These are phyloP conservation scores for Myotis myotis DNA, from an alignment of 2,797 vertebrate genomes.

Conservation along the genomic window DNA sequence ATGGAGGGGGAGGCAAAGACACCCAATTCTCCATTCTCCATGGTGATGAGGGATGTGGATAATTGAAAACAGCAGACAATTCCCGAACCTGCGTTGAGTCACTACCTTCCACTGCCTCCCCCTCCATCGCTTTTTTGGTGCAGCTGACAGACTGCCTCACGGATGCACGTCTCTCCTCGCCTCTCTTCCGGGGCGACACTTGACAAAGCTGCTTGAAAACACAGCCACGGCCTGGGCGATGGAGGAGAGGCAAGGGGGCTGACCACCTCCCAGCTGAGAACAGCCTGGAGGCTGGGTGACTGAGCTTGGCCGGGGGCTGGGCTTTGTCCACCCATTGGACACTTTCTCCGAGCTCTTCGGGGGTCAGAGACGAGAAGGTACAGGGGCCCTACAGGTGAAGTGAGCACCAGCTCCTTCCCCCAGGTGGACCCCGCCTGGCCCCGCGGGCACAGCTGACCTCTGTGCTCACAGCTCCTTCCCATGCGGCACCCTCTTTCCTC, in stretches of 20 bases:
- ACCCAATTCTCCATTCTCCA: slow-evolving; percentile 64
- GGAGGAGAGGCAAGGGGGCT: neutral
- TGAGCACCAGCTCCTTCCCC: neutral
- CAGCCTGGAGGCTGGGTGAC: neutral
- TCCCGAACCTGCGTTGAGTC: slow-evolving; percentile 66
- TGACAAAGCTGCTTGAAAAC: neutral
- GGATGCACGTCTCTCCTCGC: neutral
- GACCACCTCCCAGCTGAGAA: neutral
- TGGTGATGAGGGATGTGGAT: slow-evolving; percentile 64
- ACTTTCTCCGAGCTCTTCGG: neutral
- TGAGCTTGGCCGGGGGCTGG: neutral
- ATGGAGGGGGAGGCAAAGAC: slow-evolving; percentile 67
- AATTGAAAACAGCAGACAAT: slow-evolving; percentile 65
- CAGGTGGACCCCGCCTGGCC: neutral
- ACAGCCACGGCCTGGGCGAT: neutral
- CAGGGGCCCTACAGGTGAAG: neutral
- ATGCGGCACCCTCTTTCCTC: rapidly evolving
- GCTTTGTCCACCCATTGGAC: neutral
- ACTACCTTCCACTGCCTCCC: slow-evolving; percentile 51
- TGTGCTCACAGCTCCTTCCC: neutral
- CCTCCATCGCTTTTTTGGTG: neutral
- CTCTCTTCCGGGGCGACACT: neutral
- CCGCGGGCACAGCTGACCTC: neutral
- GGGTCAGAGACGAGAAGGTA: neutral
- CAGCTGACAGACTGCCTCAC: slow-evolving; percentile 19